Conservation (phyloP, 2,797 vertebrate genomes). For the Lepus oiostolus region DNA sequence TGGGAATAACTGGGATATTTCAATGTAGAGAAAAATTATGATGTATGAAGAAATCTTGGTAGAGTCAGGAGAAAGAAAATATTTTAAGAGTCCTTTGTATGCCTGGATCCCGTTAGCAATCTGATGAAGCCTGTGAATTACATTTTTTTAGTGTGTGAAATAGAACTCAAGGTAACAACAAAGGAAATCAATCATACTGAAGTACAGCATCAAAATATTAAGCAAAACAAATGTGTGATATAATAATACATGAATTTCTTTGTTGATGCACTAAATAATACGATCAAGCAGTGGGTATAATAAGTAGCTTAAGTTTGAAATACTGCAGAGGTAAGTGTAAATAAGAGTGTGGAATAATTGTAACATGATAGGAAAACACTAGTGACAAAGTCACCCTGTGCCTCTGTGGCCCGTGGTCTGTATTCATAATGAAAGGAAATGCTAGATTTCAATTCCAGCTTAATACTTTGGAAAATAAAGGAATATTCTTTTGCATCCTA, state of each 20-base stretch:
- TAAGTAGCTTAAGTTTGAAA: background rate
- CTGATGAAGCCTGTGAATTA: slow-evolving; percentile 24
- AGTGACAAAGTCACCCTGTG: background rate
- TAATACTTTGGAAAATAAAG: background rate
- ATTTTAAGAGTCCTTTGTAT: slow-evolving; percentile 30
- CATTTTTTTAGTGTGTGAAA: slow-evolving; percentile 34
- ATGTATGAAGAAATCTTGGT: slow-evolving; percentile 34
- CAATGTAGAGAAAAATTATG: background rate
- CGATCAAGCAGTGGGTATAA: background rate
- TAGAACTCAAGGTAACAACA: slow-evolving; percentile 16
- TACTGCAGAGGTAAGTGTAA: background rate
- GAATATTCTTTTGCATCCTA: background rate
- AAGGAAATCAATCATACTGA: slow-evolving; percentile 63
- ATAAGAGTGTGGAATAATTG: slow-evolving; percentile 19
- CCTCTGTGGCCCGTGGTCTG: background rate
- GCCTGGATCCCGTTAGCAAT: background rate
- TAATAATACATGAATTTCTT: background rate
- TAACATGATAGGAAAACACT: background rate
- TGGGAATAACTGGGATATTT: slow-evolving; percentile 7
- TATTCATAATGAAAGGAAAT: background rate
- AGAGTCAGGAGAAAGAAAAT: slow-evolving; percentile 12
- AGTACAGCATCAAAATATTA: slow-evolving; percentile 10
- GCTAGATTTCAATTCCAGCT: background rate
- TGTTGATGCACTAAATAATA: background rate
- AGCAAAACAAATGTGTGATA: slow-evolving; percentile 23